Base-by-base conservation (phyloP, 2,888 invertebrate genomes). In the Trichacis sp. region DNA sequence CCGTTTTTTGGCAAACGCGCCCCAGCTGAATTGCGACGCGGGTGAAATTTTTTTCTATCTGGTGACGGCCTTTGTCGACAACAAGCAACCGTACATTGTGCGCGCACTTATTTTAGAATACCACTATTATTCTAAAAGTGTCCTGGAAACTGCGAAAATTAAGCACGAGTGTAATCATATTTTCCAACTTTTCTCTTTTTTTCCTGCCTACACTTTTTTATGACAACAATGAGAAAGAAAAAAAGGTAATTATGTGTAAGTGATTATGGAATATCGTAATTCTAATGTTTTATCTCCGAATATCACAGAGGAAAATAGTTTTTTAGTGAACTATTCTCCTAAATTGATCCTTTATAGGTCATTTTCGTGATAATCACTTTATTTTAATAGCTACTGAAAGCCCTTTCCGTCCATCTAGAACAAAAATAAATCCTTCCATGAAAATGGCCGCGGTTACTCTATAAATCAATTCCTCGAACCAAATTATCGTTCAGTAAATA, bases 1-100 rank as follows among this genome's bases (percentile, higher is more conserved):
- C 53, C 36, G 46, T 56, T 64, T 56, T 54, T 30, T 58, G 45
- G 45, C 9, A 20, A 3, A 51, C 62, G 45, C 36, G 54, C 51
- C 51, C 36, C 43, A 45, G 55, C 51, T 66, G 61, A 66, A 66
- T 66, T 57, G 57, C 58, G 58, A 54, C 48, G 54, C 58, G 38
- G 18, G 24, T 12, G 24, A 62, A 54, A 48, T 58, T 58, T 58
- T 51, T 48, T 49, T 59, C 52, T 33, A 14, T 24, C 29, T 14
- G 50, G 1, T 40, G 19, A 12, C 49, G 29, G 42, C 18, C 33
- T 46, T 46, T 46, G 46, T 46, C 46, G 24, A 46, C 20, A 20
- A 20, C 20, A 12, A 45, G 45, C 19, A 45, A 15, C 45, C 20
- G 45, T 45, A 45, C 45, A 20, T 45, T 15, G 46, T 15, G 15